phyloP scores from a whole-genome alignment of 1,140 invertebrate genomes.

The Hypothenemus hampei region DNA sequence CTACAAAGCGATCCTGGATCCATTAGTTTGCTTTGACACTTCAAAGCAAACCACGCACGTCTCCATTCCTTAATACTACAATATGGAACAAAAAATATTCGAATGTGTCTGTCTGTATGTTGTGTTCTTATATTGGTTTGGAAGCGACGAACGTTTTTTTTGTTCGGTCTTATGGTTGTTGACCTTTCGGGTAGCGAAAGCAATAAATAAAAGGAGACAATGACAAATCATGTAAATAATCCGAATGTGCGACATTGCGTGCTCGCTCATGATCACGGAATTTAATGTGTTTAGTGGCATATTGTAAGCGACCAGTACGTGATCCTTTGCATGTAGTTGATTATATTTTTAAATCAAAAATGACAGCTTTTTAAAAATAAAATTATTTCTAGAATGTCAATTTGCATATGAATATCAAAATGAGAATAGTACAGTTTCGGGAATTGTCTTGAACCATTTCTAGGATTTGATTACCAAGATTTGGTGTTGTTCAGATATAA shows the following conservation, averaged over 20 bases:
- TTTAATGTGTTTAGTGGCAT: constrained; percentile 13
- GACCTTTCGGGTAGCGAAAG: neutral
- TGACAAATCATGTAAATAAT: constrained; percentile 17
- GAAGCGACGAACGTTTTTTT: no score
- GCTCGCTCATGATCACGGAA: constrained; percentile 11
- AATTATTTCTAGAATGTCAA: no score
- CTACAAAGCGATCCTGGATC: neutral
- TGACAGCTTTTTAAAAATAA: no score
- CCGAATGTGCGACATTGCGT: constrained; percentile 17
- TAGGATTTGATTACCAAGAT: no score
- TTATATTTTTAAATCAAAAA: constrained; percentile 2
- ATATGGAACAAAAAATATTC: no score
- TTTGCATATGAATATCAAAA: no score
- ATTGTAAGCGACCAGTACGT: constrained; percentile 17
- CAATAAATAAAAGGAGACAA: constrained; percentile 16
- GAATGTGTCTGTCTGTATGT: no score
- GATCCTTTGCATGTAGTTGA: constrained; percentile 10
- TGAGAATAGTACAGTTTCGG: no score
- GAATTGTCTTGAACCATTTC: no score
- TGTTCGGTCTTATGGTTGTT: constrained; percentile 4
- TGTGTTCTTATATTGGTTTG: no score
- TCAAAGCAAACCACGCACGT: no score
- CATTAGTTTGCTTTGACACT: neutral
- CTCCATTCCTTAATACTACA: neutral
- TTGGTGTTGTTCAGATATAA: no score